Base-by-base conservation (phyloP, 1,140 invertebrate species). In the Acromyrmex heyeri region DNA sequence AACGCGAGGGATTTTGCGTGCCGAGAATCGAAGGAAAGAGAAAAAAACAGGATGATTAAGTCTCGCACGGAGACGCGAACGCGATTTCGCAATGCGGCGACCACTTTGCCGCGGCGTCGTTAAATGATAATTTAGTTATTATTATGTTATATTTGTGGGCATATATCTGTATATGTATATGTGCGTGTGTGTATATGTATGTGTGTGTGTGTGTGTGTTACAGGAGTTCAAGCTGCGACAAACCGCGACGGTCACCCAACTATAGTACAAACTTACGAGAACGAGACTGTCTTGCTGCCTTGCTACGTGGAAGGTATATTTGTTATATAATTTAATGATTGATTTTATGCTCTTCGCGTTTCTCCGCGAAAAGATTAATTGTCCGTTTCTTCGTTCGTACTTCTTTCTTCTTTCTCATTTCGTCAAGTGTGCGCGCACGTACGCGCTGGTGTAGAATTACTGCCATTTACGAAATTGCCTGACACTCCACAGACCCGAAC, bases 231-330 rank as follows among this genome's bases (percentile, higher is more conserved):
- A 0, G 83, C 82, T 3, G 27, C 77, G 18, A 30, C 67, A 3
- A 90, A 73, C 48, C 61, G 44, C 38, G 55, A 64, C 27, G 89
- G 86, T 12, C 61, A 90, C 8, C 96, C 97, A 0, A 97, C 97
- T 2, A 97, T 96, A n/a, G 96, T 97, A 12, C 97, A 97, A 93
- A 96, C 96, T 7, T 96, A 96, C 75, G 97, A 97, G 93, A 97
- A 97, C 92, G 96, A 97, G 78, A 97, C 96, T 0, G 97, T 98
- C 2, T 89, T 97, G 30, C 91, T 98, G 73, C 97, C 97, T 0
- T 98, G 97, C 93, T 96, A 97, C 92, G 94, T 96, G 65, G 95
- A 96, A 64, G 96, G 96, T 95, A 95, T 95, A 38, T 76, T 67
- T 59, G 27, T 69, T 69, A 34, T 34, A 34, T 34, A 34, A 34